These are phyloP conservation scores for Pseudopleuronectes americanus DNA, from an alignment of 2,797 vertebrate genomes.

Conservation along the genomic window DNA sequence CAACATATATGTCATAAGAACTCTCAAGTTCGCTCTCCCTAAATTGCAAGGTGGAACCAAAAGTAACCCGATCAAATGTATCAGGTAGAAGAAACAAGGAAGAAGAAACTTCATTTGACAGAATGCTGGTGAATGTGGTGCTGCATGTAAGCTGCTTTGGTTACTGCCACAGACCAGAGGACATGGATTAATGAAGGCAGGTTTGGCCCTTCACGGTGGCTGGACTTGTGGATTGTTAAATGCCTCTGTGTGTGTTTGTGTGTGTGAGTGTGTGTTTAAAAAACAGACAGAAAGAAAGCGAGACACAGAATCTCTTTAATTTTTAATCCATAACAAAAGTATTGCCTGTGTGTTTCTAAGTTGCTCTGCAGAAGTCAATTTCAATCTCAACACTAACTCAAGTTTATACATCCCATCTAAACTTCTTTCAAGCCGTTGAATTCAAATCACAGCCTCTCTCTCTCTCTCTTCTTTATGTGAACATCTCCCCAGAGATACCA, in stretches of 20 bases:
- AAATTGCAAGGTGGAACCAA: no score
- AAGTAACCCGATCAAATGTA: no score
- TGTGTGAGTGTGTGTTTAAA: neutral
- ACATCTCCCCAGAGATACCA: conserved; percentile 86
- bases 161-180: conserved; percentile 82
- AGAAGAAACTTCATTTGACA: neutral
- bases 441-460: conserved; percentile 34
- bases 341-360: conserved; percentile 27
- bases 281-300: neutral
- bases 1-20: no score
- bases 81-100: neutral
- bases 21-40: no score
- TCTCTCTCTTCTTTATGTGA: conserved; percentile 82
- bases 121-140: neutral
- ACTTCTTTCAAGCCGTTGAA: conserved; percentile 45
- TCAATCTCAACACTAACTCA: conserved; percentile 48
- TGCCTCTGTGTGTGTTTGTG: conserved; percentile 7
- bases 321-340: conserved; percentile 59
- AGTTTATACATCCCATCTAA: conserved; percentile 50
- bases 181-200: conserved; percentile 86
- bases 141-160: conserved; percentile 80
- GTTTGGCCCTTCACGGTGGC: conserved; percentile 76
- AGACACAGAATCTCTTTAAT: conserved; percentile 37
- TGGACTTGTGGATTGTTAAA: conserved; percentile 54
- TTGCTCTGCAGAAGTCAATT: conserved; percentile 56